Evolutionary conservation across 2,888 invertebrate genomes (phyloP).

Genomic region (Dastarcus helophoroides): DNA sequence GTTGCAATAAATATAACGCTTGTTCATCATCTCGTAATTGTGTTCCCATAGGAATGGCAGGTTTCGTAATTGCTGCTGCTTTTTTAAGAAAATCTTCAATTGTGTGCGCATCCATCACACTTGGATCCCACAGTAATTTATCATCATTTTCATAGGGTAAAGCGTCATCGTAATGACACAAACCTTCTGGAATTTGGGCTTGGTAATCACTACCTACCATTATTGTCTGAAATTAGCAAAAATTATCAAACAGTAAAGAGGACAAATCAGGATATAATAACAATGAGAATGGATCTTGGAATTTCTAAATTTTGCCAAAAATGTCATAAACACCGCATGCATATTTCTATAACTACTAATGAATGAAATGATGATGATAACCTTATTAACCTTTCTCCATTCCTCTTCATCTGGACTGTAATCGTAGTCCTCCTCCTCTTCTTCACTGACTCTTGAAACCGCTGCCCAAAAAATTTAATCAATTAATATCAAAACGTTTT

Average conservation of each 20-base stretch:
- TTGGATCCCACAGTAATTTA: conserved; percentile 87
- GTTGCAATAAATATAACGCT: conserved; percentile 78
- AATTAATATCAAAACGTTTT: conserved; percentile 1
- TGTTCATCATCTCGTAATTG: conserved; percentile 82
- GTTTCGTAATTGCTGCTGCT: conserved; percentile 35
- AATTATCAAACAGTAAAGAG: too few relatives aligned
- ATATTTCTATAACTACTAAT: too few relatives aligned
- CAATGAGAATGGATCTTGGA: too few relatives aligned
- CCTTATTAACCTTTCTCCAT: conserved; percentile 59
- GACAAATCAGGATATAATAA: too few relatives aligned
- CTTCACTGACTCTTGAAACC: conserved; percentile 66
- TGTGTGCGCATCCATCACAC: conserved; percentile 54
- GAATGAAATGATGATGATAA: conserved; percentile 25
- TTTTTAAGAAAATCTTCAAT: conserved; percentile 73
- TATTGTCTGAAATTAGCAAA: conserved; percentile 50
- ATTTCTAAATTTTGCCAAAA: too few relatives aligned
- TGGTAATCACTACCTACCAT: conserved; percentile 94
- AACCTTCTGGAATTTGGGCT: conserved; percentile 84
- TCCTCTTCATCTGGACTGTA: conserved; percentile 79
- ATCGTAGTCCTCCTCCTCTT: conserved; percentile 71
- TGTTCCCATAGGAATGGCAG: conserved; percentile 56
- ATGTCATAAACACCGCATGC: too few relatives aligned
- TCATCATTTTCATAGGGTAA: conserved; percentile 92
- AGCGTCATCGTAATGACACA: conserved; percentile 88
- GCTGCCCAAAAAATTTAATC: conserved; percentile 26